phyloP scores from a whole-genome alignment of 2,888 invertebrate genomes.

The Dasypogon diadema region DNA sequence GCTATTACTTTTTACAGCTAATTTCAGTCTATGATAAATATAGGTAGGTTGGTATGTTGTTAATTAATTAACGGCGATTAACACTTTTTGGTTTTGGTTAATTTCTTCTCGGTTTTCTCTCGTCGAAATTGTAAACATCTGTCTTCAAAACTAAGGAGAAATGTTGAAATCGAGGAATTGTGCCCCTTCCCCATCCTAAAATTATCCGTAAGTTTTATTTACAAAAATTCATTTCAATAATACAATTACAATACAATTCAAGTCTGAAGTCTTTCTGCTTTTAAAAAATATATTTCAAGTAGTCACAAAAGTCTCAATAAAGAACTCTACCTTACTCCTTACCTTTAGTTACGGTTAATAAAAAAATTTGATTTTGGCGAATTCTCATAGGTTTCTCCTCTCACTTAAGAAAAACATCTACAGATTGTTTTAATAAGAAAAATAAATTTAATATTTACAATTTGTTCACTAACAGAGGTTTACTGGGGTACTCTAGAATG shows the following conservation, averaged over 20 bases:
- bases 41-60: conserved; percentile 43
- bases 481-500: not conserved
- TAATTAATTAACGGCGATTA: conserved; percentile 33
- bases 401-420: conserved; percentile 5
- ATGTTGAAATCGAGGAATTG: not conserved
- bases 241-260: no score
- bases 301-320: conserved; percentile 7
- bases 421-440: conserved; percentile 21
- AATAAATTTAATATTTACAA: conserved; percentile 47
- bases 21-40: conserved; percentile 47
- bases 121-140: not conserved
- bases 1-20: conserved; percentile 35
- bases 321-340: conserved; percentile 10
- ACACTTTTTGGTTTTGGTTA: conserved; percentile 27
- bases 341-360: conserved; percentile 1
- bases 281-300: conserved; percentile 5
- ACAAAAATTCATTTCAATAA: conserved; percentile 23
- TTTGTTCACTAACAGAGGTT: conserved; percentile 19
- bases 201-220: not conserved
- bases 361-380: conserved; percentile 41
- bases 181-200: not conserved
- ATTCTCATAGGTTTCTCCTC: not conserved
- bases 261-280: conserved; percentile 8
- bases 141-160: not conserved
- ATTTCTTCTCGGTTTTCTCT: conserved; percentile 10